Conservation (phyloP, 2,888 invertebrate genomes). For the Pristionchus fissidentatus region DNA sequence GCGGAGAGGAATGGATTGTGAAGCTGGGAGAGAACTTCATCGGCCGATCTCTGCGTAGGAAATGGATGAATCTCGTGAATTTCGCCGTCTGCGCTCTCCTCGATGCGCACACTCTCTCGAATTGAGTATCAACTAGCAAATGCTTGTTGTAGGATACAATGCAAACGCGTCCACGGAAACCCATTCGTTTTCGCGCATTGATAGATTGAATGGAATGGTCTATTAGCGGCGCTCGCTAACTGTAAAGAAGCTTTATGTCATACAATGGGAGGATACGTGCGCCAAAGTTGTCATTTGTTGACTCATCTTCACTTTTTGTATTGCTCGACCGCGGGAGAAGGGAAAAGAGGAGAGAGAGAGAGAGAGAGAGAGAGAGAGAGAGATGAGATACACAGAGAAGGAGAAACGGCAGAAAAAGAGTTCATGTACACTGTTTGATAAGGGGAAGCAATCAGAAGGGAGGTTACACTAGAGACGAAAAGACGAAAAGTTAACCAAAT, state of each 20-base stretch:
- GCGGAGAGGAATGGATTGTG: conserved; percentile 47
- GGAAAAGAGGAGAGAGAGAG: neutral
- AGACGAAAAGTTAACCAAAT: neutral
- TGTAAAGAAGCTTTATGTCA: no score
- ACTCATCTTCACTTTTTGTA: no score
- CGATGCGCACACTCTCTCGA: neutral
- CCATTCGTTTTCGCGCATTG: neutral
- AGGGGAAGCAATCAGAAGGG: no score
- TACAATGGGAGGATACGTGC: no score
- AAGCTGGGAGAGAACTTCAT: conserved; percentile 66
- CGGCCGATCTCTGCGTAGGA: conserved; percentile 67
- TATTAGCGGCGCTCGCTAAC: no score
- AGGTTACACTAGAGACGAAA: conserved; percentile 9
- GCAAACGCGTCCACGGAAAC: neutral
- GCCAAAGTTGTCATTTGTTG: no score
- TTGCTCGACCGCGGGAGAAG: no score
- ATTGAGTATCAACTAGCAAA: neutral
- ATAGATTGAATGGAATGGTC: neutral
- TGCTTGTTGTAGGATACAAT: neutral
- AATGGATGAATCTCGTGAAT: neutral
- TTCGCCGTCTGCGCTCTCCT: neutral
- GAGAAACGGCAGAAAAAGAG: neutral
- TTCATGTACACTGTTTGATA: conserved; percentile 1
- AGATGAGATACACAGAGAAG: neutral
- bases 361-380: conserved; percentile 21